Evolutionary conservation across 2,888 invertebrate genomes (phyloP).

Genomic region (Ormyrus pomaceus): DNA sequence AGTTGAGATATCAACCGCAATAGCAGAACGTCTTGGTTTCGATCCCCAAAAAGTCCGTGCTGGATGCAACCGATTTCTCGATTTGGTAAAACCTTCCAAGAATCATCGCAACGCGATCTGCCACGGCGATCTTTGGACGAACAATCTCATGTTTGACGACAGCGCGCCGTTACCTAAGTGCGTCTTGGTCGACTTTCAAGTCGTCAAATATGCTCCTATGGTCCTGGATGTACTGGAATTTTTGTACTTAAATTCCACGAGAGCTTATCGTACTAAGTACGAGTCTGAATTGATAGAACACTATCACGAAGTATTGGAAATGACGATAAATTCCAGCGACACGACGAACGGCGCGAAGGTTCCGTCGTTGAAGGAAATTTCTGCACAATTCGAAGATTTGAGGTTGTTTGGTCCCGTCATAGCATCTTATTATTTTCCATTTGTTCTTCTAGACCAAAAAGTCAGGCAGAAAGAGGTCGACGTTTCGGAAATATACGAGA

Average conservation of each 20-base stretch:
- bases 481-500: slow-evolving; percentile 58
- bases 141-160: slow-evolving; percentile 79
- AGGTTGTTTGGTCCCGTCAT: slow-evolving; percentile 64
- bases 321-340: slow-evolving; percentile 49
- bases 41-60: slow-evolving; percentile 42
- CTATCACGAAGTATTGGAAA: slow-evolving; percentile 48
- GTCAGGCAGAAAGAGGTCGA: slow-evolving; percentile 57
- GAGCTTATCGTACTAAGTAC: slow-evolving; percentile 48
- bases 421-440: slow-evolving; percentile 65
- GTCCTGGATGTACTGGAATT: slow-evolving; percentile 56
- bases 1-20: not conserved
- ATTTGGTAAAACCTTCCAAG: slow-evolving; percentile 50
- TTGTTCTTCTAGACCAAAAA: slow-evolving; percentile 63
- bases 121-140: slow-evolving; percentile 82
- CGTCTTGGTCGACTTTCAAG: slow-evolving; percentile 83
- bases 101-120: slow-evolving; percentile 75
- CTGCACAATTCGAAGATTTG: slow-evolving; percentile 66
- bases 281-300: slow-evolving; percentile 56
- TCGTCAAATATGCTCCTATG: slow-evolving; percentile 77
- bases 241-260: slow-evolving; percentile 57
- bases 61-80: slow-evolving; percentile 41
- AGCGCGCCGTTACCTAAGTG: slow-evolving; percentile 77
- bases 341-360: slow-evolving; percentile 67
- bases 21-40: slow-evolving; percentile 61
- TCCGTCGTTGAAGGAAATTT: slow-evolving; percentile 65